Percentiles rank a stretch among this genome's conserved stretches.
Conservation (phyloP, 1,140 invertebrate genomes). For the Neuroterus valhalla region DNA sequence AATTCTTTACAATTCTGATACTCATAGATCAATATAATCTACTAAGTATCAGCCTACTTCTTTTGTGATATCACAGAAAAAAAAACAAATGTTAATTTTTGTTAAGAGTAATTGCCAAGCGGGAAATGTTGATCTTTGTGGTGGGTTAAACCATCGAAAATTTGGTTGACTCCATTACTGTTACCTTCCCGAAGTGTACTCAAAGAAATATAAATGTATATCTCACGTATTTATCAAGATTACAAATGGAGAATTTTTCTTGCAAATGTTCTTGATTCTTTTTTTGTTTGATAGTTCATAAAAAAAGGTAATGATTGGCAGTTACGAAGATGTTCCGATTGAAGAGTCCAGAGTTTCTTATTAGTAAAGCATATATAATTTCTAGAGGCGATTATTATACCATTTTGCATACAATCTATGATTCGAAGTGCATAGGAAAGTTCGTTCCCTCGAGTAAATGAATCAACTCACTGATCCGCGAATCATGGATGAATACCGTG, state of each 20-base stretch:
- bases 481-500: slow-evolving; percentile 34
- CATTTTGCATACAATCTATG: background rate
- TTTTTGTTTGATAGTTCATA: background rate
- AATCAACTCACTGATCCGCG: slow-evolving; percentile 55
- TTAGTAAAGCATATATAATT: background rate
- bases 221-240: too few species aligned
- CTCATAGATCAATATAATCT: too few species aligned
- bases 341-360: background rate
- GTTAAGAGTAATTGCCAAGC: too few species aligned
- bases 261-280: background rate
- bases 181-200: too few species aligned
- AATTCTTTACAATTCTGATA: too few species aligned
- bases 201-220: too few species aligned
- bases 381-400: background rate
- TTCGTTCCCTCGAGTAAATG: slow-evolving; percentile 59
- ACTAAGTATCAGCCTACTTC: too few species aligned
- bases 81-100: too few species aligned
- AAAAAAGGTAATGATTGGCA: background rate
- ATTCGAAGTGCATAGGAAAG: slow-evolving; percentile 41
- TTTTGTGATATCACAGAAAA: too few species aligned
- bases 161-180: too few species aligned
- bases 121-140: too few species aligned
- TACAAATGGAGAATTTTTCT: background rate
- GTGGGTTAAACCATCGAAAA: too few species aligned
- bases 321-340: background rate